Base-by-base conservation (phyloP, 1,140 invertebrate species). In the Drosophila erecta region DNA sequence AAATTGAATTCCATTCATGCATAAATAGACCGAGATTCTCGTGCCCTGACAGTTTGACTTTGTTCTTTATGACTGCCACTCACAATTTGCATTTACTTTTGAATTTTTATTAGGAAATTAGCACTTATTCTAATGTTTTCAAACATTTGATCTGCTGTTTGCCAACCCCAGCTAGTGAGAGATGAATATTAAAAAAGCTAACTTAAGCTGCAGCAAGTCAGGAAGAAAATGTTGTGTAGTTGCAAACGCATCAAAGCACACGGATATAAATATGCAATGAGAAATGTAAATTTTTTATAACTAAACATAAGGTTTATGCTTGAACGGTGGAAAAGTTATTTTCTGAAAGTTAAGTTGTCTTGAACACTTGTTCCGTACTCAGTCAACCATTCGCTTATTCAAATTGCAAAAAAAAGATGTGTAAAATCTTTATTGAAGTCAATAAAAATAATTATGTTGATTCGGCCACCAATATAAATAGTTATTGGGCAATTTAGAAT, bases 101-200 rank as follows among this genome's bases (percentile, higher is more conserved):
- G 81, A 84, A 79, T 85, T 85, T 85, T 85, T 80, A 77, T 85
- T 80, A 80, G 50, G 27, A 74, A 77, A 85, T 85, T 85, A 85
- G 81, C 81, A 80, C 76, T 80, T 77, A 80, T 85, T 73, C 51
- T 73, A 80, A 85, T 77, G 62, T 85, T 70, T 65, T 51, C 22
- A 27, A 69, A 53, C 56, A 38, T 67, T 65, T 40, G 43, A 65
- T 85, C 77, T 79, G 67, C 55, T 51, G 81, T 66, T 66, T 70
- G 69, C 35, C 33, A 51, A 55, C 46, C 46, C 46, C 30, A 49
- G 44, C 5, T 6, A 57, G 38, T 74, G 59, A 35, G 38, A 53
- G 53, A 75, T 66, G 54, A 62, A 72, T 77, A 66, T 49, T 46
- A 61, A 40, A 67, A 41, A 53, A 46, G n/a, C 38, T 55, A 27